A percentile compares a stretch with the other conserved stretches of the same genome.
phyloP scores from a whole-genome alignment of 2,797 vertebrate species.

The Serranus cabrilla region DNA sequence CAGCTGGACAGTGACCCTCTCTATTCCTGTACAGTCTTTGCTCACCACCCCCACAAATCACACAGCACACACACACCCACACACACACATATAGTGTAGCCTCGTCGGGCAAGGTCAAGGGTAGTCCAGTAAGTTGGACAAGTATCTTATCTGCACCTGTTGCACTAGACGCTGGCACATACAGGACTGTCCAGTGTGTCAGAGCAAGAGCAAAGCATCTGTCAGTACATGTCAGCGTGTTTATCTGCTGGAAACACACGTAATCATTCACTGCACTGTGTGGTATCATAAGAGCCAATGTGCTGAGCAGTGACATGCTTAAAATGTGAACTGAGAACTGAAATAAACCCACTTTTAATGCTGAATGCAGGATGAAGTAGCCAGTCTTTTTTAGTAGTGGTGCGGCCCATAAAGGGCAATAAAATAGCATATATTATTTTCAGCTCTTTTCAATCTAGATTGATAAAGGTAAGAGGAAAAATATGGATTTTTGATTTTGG shows the following conservation, averaged over 20 bases:
- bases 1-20: constrained; percentile 60
- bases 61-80: constrained; percentile 6
- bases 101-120: constrained; percentile 68
- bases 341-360: background rate
- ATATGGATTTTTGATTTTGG: background rate
- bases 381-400: background rate
- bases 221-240: constrained; percentile 25
- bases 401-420: background rate
- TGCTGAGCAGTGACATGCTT: background rate
- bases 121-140: constrained; percentile 38
- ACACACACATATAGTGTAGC: constrained; percentile 21
- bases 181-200: constrained; percentile 26
- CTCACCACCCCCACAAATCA: constrained; percentile 6
- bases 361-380: background rate
- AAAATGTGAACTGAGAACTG: background rate
- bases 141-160: constrained; percentile 79
- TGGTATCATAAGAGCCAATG: background rate
- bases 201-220: constrained; percentile 38
- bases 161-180: constrained; percentile 51
- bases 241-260: constrained; percentile 7
- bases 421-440: background rate
- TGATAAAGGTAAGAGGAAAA: background rate
- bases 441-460: background rate
- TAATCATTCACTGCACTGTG: constrained; percentile 6
- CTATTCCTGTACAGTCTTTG: constrained; percentile 57